Base-by-base conservation (phyloP, 2,888 invertebrate genomes). In the Drosophila cyrtoloma region DNA sequence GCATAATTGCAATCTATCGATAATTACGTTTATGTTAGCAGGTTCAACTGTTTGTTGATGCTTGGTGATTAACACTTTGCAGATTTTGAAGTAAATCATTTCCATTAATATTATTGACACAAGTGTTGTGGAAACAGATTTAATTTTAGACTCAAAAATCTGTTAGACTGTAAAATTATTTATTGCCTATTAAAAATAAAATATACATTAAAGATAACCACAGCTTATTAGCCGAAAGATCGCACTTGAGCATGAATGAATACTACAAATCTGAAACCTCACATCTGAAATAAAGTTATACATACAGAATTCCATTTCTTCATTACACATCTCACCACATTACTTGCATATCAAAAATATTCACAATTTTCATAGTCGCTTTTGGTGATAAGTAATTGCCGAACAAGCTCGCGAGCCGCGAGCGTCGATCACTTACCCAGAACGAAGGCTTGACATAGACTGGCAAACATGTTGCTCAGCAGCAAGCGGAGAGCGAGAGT, bases 281-380 rank as follows among this genome's bases (percentile, higher is more conserved):
- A 12, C n/a, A 42, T 47, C 60, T 72, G 12, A 5, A 66, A 58
- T 12, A 58, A 58, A 53, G 6, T 26, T 32, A 44, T 37, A 57
- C 30, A 39, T 19, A 28, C 5, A 51, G 26, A 28, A 19, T 19
- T 47, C 26, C 7, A 14, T 35, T 56, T 39, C 12, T 19, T 16
- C 22, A 47, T 4, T 22, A 22, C 47, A 4, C 6, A 3, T 26
- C 53, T 32, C 9, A 53, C 32, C 42, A 14, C n/a, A 42, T 57
- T n/a, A 16, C 9, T 14, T 14, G 9, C 22, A 19, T 32, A 5
- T 1, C 2, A 16, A 47, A 47, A 26, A 26, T 16, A 16, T 16
- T 5, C 2, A 47, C 5, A 47, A 9, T 16, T 35, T 30, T 52
- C n/a, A 19, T 9, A 35, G 30, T 32, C 35, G 32, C 22, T 42